Evolutionary conservation across 1,140 invertebrate species (phyloP), one percentile per base, ranked within the genome.

Genomic region (Sarcophaga bullata): DNA sequence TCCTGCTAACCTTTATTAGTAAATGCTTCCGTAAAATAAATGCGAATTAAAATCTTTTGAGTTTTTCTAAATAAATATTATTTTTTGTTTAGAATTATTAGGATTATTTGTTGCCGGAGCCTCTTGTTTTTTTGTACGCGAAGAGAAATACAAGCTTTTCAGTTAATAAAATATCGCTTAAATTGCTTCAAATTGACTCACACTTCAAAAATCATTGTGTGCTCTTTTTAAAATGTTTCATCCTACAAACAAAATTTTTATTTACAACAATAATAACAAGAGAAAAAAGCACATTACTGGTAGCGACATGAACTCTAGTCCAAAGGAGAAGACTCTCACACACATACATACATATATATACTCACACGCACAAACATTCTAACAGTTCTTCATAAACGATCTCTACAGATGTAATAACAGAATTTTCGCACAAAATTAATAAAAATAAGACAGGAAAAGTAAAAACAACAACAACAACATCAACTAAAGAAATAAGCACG

Each of bases 161-260:
- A 78, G 48, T 78, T 78, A 78, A 78, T 78, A 78, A 78, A 78
- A 78, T 50, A 78, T 78, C 49, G 75, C 75, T 78, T 78, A 78
- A 78, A 78, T 52, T 78, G 75, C 75, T 78, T 78, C 75, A 78
- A 78, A 78, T 78, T 50, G 75, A 78, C 48, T 78, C 75, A 78
- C 75, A 78, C 75, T 78, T 78, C 75, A 78, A 78, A 72, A 78
- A 78, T 78, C 48, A 78, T 78, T 17, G 75, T 49, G 15, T 17
- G 75, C 19, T 50, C 11, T 25, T 15, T 48, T 75, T 54, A 10
- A 54, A n/a, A n/a, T 37, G 50, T 17, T 50, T n/a, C 73, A n/a
- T 48, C 13, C 73, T n/a, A 76, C 73, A 47, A 48, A 76, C 73
- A 76, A 48, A 75, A 68, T 68, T 50, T 78, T 11, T 15, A 72